Percentiles rank a stretch among this genome's conserved stretches.
Evolutionary conservation across 2,888 invertebrate genomes (phyloP).

Genomic region (Trissolcus brochymenae): DNA sequence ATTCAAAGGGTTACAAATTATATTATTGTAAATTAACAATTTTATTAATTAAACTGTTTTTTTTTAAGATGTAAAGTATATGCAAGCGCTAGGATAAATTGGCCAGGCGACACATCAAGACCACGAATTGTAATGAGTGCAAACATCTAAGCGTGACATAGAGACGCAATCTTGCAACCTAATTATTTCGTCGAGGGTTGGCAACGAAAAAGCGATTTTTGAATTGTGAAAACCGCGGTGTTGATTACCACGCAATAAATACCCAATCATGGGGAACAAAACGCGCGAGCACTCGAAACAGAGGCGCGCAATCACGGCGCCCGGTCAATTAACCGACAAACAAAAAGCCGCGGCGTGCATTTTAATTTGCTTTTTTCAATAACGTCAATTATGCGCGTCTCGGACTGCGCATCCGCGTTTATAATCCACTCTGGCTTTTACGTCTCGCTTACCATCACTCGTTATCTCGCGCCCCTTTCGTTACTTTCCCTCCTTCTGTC

Average conservation of each 20-base stretch:
- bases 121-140: too few relatives aligned
- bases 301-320: conserved; percentile 10
- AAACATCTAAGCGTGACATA: too few relatives aligned
- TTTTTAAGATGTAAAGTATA: too few relatives aligned
- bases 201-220: too few relatives aligned
- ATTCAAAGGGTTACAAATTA: too few relatives aligned
- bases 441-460: conserved; percentile 36
- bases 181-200: too few relatives aligned
- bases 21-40: too few relatives aligned
- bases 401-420: conserved; percentile 34
- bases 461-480: conserved; percentile 46
- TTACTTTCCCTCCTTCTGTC: conserved; percentile 42
- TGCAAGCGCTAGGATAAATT: too few relatives aligned
- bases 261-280: conserved; percentile 33
- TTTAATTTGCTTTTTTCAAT: conserved; percentile 46
- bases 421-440: conserved; percentile 30
- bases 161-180: too few relatives aligned
- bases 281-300: conserved; percentile 7
- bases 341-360: conserved; percentile 45
- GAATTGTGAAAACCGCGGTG: background rate
- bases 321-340: conserved; percentile 43
- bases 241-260: conserved; percentile 26
- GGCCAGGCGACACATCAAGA: too few relatives aligned
- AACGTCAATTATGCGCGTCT: conserved; percentile 51
- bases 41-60: too few relatives aligned